Evolutionary conservation across 2,888 invertebrate species (phyloP).

Genomic region (Eilema sororculum): DNA sequence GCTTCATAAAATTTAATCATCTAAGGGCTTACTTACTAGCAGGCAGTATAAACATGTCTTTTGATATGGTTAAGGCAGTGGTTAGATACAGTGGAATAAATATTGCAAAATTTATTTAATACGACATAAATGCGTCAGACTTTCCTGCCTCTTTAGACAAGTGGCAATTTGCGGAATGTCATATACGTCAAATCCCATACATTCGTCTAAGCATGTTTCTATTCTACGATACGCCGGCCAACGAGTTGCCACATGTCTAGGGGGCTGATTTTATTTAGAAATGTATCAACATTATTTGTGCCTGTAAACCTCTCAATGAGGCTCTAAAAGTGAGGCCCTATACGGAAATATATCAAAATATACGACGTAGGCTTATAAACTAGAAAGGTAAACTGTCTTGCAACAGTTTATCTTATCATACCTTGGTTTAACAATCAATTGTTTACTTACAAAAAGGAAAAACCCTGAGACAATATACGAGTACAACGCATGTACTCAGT

Average conservation of each 20-base stretch:
- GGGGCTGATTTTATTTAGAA: no score
- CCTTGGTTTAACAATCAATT: constrained; percentile 15
- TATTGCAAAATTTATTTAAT: no score
- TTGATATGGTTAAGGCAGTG: background rate
- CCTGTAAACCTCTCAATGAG: no score
- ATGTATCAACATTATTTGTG: no score
- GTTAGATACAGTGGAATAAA: background rate
- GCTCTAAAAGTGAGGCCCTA: no score
- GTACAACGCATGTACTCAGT: constrained; percentile 1
- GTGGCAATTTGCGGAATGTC: no score
- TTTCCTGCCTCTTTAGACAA: no score
- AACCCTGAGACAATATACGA: background rate
- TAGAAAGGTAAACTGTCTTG: background rate
- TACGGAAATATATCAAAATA: background rate
- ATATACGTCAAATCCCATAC: no score
- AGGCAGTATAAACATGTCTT: background rate
- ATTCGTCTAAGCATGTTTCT: no score
- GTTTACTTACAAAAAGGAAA: constrained; percentile 9
- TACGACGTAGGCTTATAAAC: background rate
- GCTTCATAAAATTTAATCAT: background rate
- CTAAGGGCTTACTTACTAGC: background rate
- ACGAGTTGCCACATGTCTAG: no score
- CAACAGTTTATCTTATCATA: background rate
- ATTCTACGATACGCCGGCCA: no score
- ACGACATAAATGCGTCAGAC: no score